These are phyloP conservation scores for Callitettix versicolor DNA, from an alignment of 1,140 invertebrate species.

Conservation along the genomic window DNA sequence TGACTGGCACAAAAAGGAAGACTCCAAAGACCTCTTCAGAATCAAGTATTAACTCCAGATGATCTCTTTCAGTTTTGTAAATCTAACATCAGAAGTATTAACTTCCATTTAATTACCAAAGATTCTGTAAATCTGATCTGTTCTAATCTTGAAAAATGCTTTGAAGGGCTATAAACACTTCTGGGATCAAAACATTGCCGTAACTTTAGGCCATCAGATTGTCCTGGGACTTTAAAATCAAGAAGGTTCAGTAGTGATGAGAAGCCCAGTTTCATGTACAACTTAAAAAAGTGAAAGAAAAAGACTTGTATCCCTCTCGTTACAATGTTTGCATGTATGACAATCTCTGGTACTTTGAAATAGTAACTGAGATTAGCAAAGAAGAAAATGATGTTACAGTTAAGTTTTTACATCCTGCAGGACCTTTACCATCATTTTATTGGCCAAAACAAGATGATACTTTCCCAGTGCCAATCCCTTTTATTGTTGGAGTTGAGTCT, in stretches of 20 bases:
- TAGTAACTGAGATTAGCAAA: not conserved
- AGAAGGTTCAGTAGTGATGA: too few relatives aligned
- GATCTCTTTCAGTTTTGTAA: conserved; percentile 2
- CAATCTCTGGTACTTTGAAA: too few relatives aligned
- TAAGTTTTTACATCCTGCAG: too few relatives aligned
- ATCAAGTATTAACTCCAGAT: not conserved
- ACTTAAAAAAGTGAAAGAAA: too few relatives aligned
- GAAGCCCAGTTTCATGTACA: too few relatives aligned
- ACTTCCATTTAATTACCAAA: not conserved
- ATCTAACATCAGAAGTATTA: not conserved
- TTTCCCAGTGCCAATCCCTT: not conserved
- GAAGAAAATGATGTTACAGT: not conserved
- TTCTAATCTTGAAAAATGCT: not conserved
- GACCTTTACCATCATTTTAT: too few relatives aligned
- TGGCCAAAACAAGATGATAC: not conserved
- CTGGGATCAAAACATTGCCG: too few relatives aligned
- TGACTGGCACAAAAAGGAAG: not conserved
- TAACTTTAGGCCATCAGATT: not conserved
- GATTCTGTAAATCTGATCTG: not conserved
- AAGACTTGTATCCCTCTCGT: too few relatives aligned
- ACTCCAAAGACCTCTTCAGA: not conserved
- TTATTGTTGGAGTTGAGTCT: not conserved
- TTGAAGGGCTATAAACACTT: not conserved
- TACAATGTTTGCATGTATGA: too few relatives aligned
- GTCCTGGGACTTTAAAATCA: not conserved